phyloP scores from a whole-genome alignment of 1,140 invertebrate genomes.

The Sitodiplosis mosellana region DNA sequence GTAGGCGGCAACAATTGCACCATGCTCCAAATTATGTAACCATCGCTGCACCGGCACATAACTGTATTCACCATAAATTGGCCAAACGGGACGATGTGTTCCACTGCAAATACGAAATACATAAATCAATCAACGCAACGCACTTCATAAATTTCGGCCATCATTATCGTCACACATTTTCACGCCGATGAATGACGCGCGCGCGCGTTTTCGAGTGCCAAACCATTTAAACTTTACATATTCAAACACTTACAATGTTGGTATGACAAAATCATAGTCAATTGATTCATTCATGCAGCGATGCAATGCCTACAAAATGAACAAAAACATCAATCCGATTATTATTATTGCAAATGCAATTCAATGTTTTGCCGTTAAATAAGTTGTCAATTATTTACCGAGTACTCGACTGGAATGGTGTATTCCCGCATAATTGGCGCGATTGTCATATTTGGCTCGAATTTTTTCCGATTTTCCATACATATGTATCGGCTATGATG shows the following conservation, averaged over 20 bases:
- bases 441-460: slow-evolving; percentile 26
- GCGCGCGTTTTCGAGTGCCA: too few species aligned
- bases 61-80: slow-evolving; percentile 63
- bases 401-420: slow-evolving; percentile 37
- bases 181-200: too few species aligned
- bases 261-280: slow-evolving; percentile 39
- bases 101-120: slow-evolving; percentile 37
- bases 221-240: too few species aligned
- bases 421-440: slow-evolving; percentile 35
- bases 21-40: slow-evolving; percentile 74
- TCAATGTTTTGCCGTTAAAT: slow-evolving; percentile 8
- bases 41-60: slow-evolving; percentile 68
- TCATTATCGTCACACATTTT: neutral
- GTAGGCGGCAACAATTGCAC: slow-evolving; percentile 67
- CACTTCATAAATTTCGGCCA: neutral
- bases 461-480: slow-evolving; percentile 21
- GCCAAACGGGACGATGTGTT: slow-evolving; percentile 60
- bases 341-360: slow-evolving; percentile 3
- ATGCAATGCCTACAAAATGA: slow-evolving; percentile 36
- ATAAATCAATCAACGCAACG: neutral
- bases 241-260: slow-evolving; percentile 37
- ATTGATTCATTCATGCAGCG: slow-evolving; percentile 51
- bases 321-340: slow-evolving; percentile 5
- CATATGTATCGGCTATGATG: slow-evolving; percentile 42
- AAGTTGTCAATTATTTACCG: slow-evolving; percentile 26